Base-by-base conservation (phyloP, 2,113 vertebrate species). In the Nestor notabilis region DNA sequence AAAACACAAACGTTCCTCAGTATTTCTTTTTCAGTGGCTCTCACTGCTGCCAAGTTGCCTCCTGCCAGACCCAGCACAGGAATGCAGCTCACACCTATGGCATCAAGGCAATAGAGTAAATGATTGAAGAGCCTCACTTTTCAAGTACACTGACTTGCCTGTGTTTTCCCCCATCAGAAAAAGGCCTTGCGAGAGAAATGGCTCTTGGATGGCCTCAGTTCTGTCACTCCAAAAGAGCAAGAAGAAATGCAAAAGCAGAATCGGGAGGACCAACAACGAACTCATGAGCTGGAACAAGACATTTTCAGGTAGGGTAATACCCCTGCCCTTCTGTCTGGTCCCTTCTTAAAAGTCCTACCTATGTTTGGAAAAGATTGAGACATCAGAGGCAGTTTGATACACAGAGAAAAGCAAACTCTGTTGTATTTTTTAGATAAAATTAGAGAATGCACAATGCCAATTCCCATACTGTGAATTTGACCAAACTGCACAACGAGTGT, bases 151-250 rank as follows among this genome's bases (percentile, higher is more conserved):
- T 64, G 68, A 74, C 13, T 58, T 82, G 11, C 47, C 10, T 95
- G 29, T 79, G 4, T 93, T 84, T 97, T 93, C 75, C 18, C 80
- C 41, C 23, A 82, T 29, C 93, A 99, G 99, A 99, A 99, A 98
- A 99, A 99, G 85, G 97, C 98, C 65, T 95, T 99, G 93, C 94
- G 99, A 92, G 99, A 99, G 92, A 99, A 99, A 96, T 99, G 99
- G 99, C 98, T 99, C 85, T 98, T 99, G 97, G 99, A 99, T 46
- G 99, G 99, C 50, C 93, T 99, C 66, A 99, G 98, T 94, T 97
- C 98, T 66, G 98, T 98, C 87, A 98, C 97, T 7, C 98, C 98
- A 79, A 98, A 99, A 95, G 99, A 99, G 53, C 98, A 99, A 92
- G 98, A 99, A 89, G 98, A 99, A 94, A 98, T 98, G 98, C 98